Evolutionary conservation across 1,140 invertebrate species (phyloP), one percentile per base, ranked within the genome.

Genomic region (Hycleus cichorii): DNA sequence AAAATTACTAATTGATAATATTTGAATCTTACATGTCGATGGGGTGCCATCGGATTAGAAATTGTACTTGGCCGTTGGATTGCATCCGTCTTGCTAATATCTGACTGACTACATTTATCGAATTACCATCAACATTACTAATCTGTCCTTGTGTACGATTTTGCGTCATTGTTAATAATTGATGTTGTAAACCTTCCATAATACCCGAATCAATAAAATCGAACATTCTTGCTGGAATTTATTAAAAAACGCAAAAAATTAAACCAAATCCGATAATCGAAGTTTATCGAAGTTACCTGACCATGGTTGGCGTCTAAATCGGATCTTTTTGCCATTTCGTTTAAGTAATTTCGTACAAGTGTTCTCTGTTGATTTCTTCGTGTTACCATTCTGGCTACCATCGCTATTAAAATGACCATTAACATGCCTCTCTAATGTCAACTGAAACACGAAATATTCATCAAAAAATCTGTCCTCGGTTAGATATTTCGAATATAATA

Each of bases 121-220:
- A 73, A 65, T 81, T 75, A 56, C 78, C 76, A 32, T 32, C 32
- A 42, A 76, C 72, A 61, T 76, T 75, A 49, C 71, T 60, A 47
- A 81, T 67, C 57, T 76, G 69, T 60, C 81, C 79, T 57, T 78
- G 73, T 10, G 82, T 83, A 66, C 85, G 80, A 45, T 80, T 78
- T 64, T 83, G 79, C 12, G 83, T 82, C 59, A 83, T 67, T 56
- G 76, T 76, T 45, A 83, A 70, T 53, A 90, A 71, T 59, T 82
- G 80, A 69, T 87, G 84, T 71, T 90, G 86, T 10, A 94, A 77
- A 18, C 87, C 85, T 73, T 93, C 89, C 91, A 93, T 93, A 50
- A 89, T 87, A 38, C 89, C 88, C 53, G 86, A 76, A 73, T 94
- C 91, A 72, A 93, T 90, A 74, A 89, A 93, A 75, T 94, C 91